Percentiles rank a stretch among this genome's conserved stretches.
These are phyloP conservation scores for Holocentrus rufus DNA, from an alignment of 2,797 vertebrate genomes.

Conservation along the genomic window DNA sequence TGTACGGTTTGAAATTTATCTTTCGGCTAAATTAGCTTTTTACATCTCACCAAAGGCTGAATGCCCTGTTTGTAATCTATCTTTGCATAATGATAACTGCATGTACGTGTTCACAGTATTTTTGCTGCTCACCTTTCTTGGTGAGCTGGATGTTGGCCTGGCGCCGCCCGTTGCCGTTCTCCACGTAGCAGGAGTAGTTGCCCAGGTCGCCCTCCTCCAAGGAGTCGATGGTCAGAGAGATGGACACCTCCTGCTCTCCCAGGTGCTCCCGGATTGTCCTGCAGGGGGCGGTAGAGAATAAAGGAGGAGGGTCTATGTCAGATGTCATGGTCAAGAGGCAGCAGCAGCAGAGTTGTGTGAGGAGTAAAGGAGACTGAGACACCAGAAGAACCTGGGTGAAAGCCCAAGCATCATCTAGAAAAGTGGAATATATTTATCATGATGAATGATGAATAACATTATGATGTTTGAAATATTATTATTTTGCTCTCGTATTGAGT, in stretches of 20 bases:
- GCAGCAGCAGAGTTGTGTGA: too few species aligned
- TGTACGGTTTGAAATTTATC: neutral
- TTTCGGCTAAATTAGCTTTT: neutral
- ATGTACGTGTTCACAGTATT: too few species aligned
- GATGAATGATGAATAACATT: too few species aligned
- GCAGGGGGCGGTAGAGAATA: slow-evolving; percentile 58
- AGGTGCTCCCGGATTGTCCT: slow-evolving; percentile 95
- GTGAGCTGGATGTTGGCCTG: slow-evolving; percentile 92
- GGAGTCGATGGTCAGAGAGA: slow-evolving; percentile 92
- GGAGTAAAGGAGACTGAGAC: too few species aligned
- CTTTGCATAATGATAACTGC: too few species aligned
- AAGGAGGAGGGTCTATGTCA: neutral
- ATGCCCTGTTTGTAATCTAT: neutral
- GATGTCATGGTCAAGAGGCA: too few species aligned
- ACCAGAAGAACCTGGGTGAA: too few species aligned
- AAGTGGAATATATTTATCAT: too few species aligned
- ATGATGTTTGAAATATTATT: too few species aligned
- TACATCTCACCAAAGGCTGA: neutral
- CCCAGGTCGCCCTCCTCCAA: slow-evolving; percentile 93
- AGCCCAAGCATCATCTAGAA: too few species aligned
- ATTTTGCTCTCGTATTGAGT: too few species aligned
- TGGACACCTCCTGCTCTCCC: slow-evolving; percentile 95
- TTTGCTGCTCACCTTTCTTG: slow-evolving; percentile 88
- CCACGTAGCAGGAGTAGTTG: slow-evolving; percentile 98
- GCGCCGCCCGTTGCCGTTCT: slow-evolving; percentile 92